Evolutionary conservation across 2,888 invertebrate species (phyloP).

Genomic region (Dichetophora obliterata): DNA sequence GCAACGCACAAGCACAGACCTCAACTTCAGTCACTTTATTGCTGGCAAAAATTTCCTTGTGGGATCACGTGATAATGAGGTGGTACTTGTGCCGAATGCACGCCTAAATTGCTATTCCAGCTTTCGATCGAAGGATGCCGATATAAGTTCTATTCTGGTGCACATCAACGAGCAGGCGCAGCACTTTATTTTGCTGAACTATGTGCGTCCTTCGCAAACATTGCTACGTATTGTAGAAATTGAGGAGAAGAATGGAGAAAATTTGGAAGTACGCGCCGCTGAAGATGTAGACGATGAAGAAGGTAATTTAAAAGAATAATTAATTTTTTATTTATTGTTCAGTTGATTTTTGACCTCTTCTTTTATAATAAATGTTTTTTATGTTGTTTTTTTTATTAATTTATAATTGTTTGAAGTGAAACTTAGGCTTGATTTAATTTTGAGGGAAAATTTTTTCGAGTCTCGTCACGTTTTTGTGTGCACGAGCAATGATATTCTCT

Average conservation of each 20-base stretch:
- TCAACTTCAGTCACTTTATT: slow-evolving; percentile 56
- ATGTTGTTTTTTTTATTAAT: too few species aligned
- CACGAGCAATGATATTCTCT: too few species aligned
- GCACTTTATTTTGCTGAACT: slow-evolving; percentile 56
- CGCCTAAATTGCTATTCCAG: slow-evolving; percentile 63
- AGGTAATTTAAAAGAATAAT: neutral
- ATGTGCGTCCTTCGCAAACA: slow-evolving; percentile 47
- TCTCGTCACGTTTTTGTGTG: too few species aligned
- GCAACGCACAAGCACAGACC: slow-evolving; percentile 53
- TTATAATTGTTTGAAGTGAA: too few species aligned
- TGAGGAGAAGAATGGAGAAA: slow-evolving; percentile 52
- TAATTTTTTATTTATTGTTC: neutral
- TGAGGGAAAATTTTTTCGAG: too few species aligned
- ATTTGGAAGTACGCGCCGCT: slow-evolving; percentile 30
- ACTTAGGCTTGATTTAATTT: too few species aligned
- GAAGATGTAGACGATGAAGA: slow-evolving; percentile 15
- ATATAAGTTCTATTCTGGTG: slow-evolving; percentile 53
- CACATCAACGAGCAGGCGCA: slow-evolving; percentile 55
- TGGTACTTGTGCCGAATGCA: slow-evolving; percentile 58
- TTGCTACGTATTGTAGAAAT: slow-evolving; percentile 61
- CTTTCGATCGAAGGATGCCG: slow-evolving; percentile 51
- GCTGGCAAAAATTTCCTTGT: slow-evolving; percentile 57
- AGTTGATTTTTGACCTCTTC: too few species aligned
- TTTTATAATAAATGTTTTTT: too few species aligned
- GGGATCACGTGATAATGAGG: slow-evolving; percentile 54